Base-by-base conservation (phyloP, 2,797 vertebrate species). In the Crocidura indochinensis region DNA sequence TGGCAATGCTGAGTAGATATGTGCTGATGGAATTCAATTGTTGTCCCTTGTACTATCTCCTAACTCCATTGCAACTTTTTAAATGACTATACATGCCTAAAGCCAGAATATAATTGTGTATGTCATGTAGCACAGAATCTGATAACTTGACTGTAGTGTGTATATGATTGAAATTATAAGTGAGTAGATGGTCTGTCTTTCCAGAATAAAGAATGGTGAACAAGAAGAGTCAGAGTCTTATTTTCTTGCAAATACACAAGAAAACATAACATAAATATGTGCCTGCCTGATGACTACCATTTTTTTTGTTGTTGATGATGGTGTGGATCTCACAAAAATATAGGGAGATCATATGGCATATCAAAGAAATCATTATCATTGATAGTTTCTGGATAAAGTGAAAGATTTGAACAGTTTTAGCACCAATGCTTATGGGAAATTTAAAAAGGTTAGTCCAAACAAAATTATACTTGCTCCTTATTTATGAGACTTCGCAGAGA, bases 221-320 rank as follows among this genome's bases (percentile, higher is more conserved):
- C 44, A 10, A 53, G 62, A 29, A 68, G 9, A 29, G 44, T 83
- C 31, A n/a, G 69, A 56, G 26, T 15, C 17, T 74, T 38, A 15
- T 26, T 86, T 86, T 73, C 22, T 47, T 84, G 44, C 51, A 69
- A 76, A 79, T 17, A 60, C 2, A 4, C 9, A 38, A 38, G 38
- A 38, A 38, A 38, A 38, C 38, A 49, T 62, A 26, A 26, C 10
- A 2, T 29, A 78, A 38, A 22, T 38, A 44, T 67, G 62, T 69
- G 60, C 11, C 26, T 62, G 22, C 68, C 26, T 87, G 82, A 26
- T 62, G 76, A 7, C 10, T 49, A n/a, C 0, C 65, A 1, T 22
- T 89, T 67, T 95, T 53, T n/a, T n/a, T n/a, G n/a, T n/a, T 86
- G n/a, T 11, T 84, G 64, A 24, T 27, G 44, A 38, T 67, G 46